Base-by-base conservation (phyloP, 2,888 invertebrate species). In the Neoitamus cyanurus region DNA sequence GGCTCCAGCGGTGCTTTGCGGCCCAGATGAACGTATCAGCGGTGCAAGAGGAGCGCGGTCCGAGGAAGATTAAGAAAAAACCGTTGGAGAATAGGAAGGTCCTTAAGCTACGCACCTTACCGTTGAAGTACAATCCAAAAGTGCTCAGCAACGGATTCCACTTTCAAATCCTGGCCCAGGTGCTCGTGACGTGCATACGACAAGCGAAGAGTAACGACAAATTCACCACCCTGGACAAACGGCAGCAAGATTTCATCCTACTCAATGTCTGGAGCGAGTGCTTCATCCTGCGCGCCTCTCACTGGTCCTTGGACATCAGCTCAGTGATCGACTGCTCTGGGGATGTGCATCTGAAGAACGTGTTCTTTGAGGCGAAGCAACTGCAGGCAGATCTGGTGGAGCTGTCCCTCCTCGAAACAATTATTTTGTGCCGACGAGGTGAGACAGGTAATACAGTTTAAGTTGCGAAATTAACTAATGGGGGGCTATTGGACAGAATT, bases 41-140 rank as follows among this genome's bases (percentile, higher is more conserved):
- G 20, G 97, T 97, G 0, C 97, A 97, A 91, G 95, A 96, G 89
- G 97, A 97, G 90, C 92, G 97, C 83, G 97, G 97, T 0, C 97
- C 97, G 0, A 92, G 96, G 84, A 94, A 93, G 78, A 72, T 84
- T 15, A 87, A 87, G 85, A 84, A 73, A 34, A 84, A 83, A n/a
- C 20, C 13, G 25, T 13, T 83, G 13, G 9, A 77, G 9, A 6
- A 31, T 46, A 37, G 83, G 13, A 84, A 78, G 68, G 1, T 20
- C 13, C n/a, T 37, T 11, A 80, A 68, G 20, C 7, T 80, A 15
- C 48, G 80, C 31, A 34, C 31, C 20, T 30, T 34, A 3, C 34
- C 34, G 4, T 36, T 80, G 11, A 80, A 58, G 42, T 84, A 73
- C 7, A 82, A 48, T 68, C 20, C 84, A n/a, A 11, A 83, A 84